These are phyloP conservation scores for Rhingia rostrata DNA, from an alignment of 2,888 invertebrate genomes.

Conservation along the genomic window DNA sequence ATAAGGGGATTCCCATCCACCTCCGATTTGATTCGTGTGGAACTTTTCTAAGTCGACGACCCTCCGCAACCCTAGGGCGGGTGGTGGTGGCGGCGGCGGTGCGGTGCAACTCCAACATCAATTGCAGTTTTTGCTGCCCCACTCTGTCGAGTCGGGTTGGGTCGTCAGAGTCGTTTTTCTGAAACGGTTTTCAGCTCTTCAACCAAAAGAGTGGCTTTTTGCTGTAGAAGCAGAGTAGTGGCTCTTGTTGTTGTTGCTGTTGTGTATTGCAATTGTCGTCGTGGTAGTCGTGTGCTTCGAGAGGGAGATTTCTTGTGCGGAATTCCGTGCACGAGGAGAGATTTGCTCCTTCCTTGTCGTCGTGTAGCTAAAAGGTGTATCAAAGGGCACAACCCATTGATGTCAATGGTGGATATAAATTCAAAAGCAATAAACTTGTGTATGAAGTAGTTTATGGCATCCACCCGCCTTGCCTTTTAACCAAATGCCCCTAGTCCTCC, in stretches of 20 bases:
- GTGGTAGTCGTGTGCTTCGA: conserved; percentile 59
- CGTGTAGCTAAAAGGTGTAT: conserved; percentile 70
- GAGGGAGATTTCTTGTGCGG: conserved; percentile 66
- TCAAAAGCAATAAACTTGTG: conserved; percentile 72
- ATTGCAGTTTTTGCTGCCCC: conserved; percentile 19
- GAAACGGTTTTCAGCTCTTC: conserved; percentile 25
- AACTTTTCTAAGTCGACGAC: conserved; percentile 54
- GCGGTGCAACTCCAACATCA: background rate
- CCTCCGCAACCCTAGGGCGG: background rate
- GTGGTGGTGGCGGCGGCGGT: too few species aligned
- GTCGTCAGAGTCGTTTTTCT: conserved; percentile 6
- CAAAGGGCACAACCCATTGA: conserved; percentile 71
- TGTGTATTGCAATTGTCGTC: conserved; percentile 53
- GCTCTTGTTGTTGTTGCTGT: too few species aligned
- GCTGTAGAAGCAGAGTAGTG: conserved; percentile 18
- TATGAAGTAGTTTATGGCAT: conserved; percentile 10
- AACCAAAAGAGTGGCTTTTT: conserved; percentile 51
- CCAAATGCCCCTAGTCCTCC: too few species aligned
- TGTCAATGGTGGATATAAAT: conserved; percentile 73
- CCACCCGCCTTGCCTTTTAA: background rate
- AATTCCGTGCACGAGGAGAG: conserved; percentile 61
- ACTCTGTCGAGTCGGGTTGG: conserved; percentile 4
- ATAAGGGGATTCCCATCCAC: conserved; percentile 24
- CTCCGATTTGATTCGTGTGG: conserved; percentile 19
- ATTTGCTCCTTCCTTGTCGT: conserved; percentile 25